Base-by-base conservation (phyloP, 2,888 invertebrate species). In the Chromoteleia sp. region DNA sequence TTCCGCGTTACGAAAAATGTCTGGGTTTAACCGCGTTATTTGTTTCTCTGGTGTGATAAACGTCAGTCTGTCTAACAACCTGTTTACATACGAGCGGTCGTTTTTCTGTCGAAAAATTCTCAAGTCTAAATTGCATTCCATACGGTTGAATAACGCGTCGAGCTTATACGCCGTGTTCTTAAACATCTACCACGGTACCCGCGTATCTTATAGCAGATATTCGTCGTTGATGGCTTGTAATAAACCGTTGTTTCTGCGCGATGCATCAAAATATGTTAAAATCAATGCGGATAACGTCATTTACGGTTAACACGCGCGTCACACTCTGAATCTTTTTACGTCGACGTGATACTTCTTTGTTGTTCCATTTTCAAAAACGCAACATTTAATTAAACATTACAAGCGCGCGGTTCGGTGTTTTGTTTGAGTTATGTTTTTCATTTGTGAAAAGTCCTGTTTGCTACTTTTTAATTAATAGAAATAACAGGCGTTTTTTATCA, bases 61-160 rank as follows among this genome's bases (percentile, higher is more conserved):
- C 65, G 76, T 79, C 79, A 78, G 63, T 10, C 81, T 83, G 83
- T 81, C 83, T 81, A 78, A 83, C 83, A 71, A 75, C 61, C 73
- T 83, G 81, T 83, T 83, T 83, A 81, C 76, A 81, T 83, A 83
- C 80, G 83, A 74, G 63, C 52, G 70, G 61, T 83, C 81, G 76
- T 83, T 79, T 78, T 81, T 78, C 81, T 58, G 79, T 68, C 73
- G 77, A 76, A 83, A 83, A 83, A 83, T 81, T 83, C 78, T 79
- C 81, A 83, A 81, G 81, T 79, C 73, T 76, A 83, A 81, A 81
- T 83, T 81, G 76, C 83, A 81, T 83, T 83, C 81, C 76, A 76
- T 81, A 81, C 74, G 73, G 71, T 83, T 68, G 56, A 81, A 81
- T 75, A 83, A 81, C 80, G 78, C 59, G 56, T 17, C 21, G 54